A percentile compares a stretch with the other conserved stretches of the same genome.
Evolutionary conservation across 1,140 invertebrate species (phyloP).

Genomic region (Scylla paramamosain): DNA sequence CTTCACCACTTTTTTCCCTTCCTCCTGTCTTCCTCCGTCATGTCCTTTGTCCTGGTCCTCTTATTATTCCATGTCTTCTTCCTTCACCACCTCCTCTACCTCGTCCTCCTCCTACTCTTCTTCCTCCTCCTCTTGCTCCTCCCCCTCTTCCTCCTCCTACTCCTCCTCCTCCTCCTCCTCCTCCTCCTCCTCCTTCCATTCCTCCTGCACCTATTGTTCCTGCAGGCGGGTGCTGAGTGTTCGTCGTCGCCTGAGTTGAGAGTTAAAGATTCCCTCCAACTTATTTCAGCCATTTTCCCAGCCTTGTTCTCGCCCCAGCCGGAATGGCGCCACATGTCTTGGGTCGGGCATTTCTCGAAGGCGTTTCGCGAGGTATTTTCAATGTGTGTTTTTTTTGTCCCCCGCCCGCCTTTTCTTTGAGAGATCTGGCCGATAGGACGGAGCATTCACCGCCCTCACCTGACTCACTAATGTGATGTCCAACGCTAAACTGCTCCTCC

Average conservation of each 20-base stretch:
- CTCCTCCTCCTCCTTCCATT: not conserved
- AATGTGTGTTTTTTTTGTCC: not conserved
- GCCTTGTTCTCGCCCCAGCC: not conserved
- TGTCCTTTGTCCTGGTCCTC: not conserved
- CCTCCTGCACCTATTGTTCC: not conserved
- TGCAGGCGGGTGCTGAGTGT: not conserved
- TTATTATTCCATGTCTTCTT: no score
- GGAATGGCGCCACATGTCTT: not conserved
- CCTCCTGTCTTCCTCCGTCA: not conserved
- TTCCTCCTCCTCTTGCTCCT: not conserved
- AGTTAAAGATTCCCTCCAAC: not conserved
- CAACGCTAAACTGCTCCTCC: no score
- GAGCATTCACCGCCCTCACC: no score
- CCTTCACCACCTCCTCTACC: no score
- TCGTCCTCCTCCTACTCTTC: no score
- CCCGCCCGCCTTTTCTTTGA: no score
- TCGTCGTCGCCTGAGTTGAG: not conserved
- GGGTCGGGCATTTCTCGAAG: not conserved
- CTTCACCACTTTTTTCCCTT: not conserved
- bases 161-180: not conserved
- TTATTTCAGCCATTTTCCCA: slow-evolving; percentile 14
- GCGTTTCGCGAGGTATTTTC: not conserved
- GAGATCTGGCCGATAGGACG: no score
- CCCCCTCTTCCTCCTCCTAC: not conserved
- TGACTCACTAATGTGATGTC: no score